Evolutionary conservation across 2,888 invertebrate species (phyloP).

Genomic region (Stegana nigrithorax): DNA sequence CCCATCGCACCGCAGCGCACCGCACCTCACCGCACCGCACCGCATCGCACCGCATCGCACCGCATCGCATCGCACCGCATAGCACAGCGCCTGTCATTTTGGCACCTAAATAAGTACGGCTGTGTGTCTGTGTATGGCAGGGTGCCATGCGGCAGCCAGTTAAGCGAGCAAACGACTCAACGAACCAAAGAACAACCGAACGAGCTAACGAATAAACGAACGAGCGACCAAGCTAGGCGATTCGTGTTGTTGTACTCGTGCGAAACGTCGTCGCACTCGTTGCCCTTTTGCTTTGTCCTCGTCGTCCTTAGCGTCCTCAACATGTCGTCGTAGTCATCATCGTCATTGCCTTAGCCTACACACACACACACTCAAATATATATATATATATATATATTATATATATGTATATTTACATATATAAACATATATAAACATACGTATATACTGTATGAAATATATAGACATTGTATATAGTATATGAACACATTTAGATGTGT

Average conservation of each 20-base stretch:
- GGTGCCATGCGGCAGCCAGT: too few relatives aligned
- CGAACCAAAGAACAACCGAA: not conserved
- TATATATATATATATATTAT: not conserved
- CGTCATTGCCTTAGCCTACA: conserved; percentile 21
- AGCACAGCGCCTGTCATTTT: too few relatives aligned
- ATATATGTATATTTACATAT: too few relatives aligned
- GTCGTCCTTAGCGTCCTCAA: not conserved
- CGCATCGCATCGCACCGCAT: too few relatives aligned
- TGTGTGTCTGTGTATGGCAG: too few relatives aligned
- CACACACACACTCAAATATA: not conserved
- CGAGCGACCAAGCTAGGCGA: not conserved
- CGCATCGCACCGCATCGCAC: too few relatives aligned
- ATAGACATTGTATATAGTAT: too few relatives aligned
- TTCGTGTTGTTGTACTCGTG: not conserved
- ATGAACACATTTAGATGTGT: conserved; percentile 2
- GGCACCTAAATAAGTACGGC: too few relatives aligned
- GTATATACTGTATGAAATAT: too few relatives aligned
- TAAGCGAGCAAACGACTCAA: not conserved
- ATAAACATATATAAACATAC: too few relatives aligned
- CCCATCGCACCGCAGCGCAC: too few relatives aligned
- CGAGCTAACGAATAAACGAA: not conserved
- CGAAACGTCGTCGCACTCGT: not conserved
- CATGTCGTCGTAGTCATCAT: not conserved
- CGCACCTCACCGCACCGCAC: too few relatives aligned
- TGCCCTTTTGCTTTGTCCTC: conserved; percentile 22